phyloP scores from a whole-genome alignment of 2,888 invertebrate genomes.

The Leptopilina syphax region DNA sequence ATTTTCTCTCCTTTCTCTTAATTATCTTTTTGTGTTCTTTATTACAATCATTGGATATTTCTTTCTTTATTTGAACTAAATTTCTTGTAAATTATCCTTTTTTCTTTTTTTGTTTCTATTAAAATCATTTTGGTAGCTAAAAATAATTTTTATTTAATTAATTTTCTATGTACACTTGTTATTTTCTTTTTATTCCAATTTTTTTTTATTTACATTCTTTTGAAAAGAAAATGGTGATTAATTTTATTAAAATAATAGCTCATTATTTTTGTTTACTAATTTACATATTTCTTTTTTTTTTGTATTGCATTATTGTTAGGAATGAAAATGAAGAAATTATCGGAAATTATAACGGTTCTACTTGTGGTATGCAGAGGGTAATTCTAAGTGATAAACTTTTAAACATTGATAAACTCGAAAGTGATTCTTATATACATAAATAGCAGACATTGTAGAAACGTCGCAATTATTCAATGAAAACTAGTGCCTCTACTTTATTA shows the following conservation, averaged over 20 bases:
- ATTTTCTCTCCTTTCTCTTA: too few species aligned
- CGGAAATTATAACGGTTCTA: background rate
- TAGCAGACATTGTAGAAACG: constrained; percentile 25
- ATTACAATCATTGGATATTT: too few species aligned
- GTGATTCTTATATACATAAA: constrained; percentile 35
- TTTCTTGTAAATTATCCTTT: too few species aligned
- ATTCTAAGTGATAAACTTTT: constrained; percentile 30
- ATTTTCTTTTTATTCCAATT: too few species aligned
- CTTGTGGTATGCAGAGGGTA: constrained; percentile 26
- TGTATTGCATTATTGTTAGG: background rate
- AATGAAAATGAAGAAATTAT: background rate
- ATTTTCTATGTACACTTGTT: too few species aligned
- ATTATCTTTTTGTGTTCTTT: too few species aligned
- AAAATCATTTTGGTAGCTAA: too few species aligned
- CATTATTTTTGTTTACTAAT: constrained; percentile 2
- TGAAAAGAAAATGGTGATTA: too few species aligned
- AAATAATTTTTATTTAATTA: too few species aligned
- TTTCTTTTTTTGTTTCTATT: too few species aligned
- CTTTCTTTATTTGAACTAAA: too few species aligned
- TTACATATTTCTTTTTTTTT: background rate
- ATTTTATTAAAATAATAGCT: background rate
- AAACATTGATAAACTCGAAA: constrained; percentile 35
- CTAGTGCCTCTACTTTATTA: background rate
- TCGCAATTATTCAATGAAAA: constrained; percentile 12
- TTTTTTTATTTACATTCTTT: too few species aligned